These are phyloP conservation scores for Lasioglossum zephyrum DNA, from an alignment of 2,888 invertebrate genomes.

Conservation along the genomic window DNA sequence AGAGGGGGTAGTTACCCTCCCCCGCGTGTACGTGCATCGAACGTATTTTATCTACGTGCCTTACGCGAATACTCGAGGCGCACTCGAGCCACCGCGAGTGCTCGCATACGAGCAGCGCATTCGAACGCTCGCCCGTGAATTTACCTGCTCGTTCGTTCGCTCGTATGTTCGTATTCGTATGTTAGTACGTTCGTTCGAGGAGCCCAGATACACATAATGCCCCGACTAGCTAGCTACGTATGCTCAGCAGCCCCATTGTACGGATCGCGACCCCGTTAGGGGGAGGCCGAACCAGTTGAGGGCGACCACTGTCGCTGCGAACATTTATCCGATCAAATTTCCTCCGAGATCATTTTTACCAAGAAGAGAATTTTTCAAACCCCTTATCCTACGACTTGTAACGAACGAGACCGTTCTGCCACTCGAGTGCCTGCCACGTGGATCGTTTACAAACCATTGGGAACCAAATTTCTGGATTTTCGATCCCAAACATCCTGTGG, in stretches of 20 bases:
- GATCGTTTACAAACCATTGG: not conserved
- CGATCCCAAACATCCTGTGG: not conserved
- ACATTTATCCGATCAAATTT: conserved; percentile 66
- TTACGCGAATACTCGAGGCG: conserved; percentile 75
- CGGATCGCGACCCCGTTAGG: conserved; percentile 40
- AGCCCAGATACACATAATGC: conserved; percentile 68
- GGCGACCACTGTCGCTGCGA: conserved; percentile 54
- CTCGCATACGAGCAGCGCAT: conserved; percentile 72
- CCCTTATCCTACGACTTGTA: not conserved
- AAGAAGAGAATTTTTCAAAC: conserved; percentile 7
- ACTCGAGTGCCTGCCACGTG: not conserved
- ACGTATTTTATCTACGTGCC: conserved; percentile 77
- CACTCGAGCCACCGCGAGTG: conserved; percentile 75
- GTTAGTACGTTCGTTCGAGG: conserved; percentile 59
- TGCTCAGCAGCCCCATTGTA: conserved; percentile 53
- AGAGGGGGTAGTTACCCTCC: conserved; percentile 38
- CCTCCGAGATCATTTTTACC: conserved; percentile 46
- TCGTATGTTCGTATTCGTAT: conserved; percentile 3
- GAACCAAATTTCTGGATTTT: not conserved
- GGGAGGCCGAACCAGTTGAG: conserved; percentile 52
- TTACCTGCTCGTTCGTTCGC: conserved; percentile 59
- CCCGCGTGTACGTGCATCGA: conserved; percentile 64
- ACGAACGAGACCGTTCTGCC: conserved; percentile 1
- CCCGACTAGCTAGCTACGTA: conserved; percentile 48
- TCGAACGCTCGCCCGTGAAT: conserved; percentile 63